These are phyloP conservation scores for Zeugodacus cucurbitae DNA, from an alignment of 1,140 invertebrate genomes.

Conservation along the genomic window DNA sequence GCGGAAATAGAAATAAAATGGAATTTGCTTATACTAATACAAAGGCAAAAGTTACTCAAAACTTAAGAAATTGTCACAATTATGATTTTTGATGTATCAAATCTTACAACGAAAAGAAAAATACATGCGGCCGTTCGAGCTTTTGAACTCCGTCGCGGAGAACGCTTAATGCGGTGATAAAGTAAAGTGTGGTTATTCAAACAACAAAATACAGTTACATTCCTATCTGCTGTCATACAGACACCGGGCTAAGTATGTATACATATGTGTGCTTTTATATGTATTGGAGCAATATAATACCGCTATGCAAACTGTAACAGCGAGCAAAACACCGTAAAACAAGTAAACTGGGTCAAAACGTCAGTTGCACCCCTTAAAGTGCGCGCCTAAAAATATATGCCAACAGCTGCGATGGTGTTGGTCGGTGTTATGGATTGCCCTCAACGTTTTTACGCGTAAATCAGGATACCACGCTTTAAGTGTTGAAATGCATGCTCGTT, in stretches of 20 bases:
- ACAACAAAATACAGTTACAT: neutral
- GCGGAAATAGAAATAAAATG: too few relatives aligned
- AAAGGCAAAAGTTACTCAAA: too few relatives aligned
- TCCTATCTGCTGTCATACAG: neutral
- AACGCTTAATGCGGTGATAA: neutral
- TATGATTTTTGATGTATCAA: too few relatives aligned
- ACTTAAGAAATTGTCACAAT: too few relatives aligned
- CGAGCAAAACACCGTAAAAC: neutral
- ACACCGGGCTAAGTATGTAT: neutral
- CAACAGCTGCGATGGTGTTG: neutral
- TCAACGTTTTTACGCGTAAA: neutral
- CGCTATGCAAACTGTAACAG: neutral
- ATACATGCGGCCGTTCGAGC: too few relatives aligned
- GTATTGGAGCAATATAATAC: neutral
- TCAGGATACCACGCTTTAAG: neutral
- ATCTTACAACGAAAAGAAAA: too few relatives aligned
- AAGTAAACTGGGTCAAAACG: constrained; percentile 20
- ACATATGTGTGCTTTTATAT: neutral
- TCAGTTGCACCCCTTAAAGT: neutral
- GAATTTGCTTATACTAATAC: too few relatives aligned
- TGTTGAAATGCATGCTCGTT: neutral
- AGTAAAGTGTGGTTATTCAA: neutral
- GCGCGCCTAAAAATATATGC: neutral
- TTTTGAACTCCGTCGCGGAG: too few relatives aligned
- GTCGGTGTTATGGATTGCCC: neutral